These are phyloP conservation scores for Loxodonta africana DNA, from an alignment of 2,113 vertebrate species.

Conservation along the genomic window DNA sequence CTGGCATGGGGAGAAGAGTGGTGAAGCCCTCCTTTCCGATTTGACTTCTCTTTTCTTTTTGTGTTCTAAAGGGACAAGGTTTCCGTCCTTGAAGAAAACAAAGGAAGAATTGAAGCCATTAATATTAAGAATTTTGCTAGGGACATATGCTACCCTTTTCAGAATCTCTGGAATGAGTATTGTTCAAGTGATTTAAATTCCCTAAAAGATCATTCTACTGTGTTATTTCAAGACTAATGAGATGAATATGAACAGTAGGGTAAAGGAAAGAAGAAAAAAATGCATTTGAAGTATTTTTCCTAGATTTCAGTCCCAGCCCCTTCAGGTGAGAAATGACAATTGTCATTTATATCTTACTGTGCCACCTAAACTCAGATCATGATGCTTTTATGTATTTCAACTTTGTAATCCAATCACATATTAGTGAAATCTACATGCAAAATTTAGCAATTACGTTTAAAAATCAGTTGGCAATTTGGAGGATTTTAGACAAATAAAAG, in stretches of 20 bases:
- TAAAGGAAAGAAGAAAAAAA: constrained; percentile 37
- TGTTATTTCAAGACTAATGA: constrained; percentile 61
- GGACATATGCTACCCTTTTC: constrained; percentile 75
- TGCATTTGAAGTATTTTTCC: background rate
- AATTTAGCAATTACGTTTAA: constrained; percentile 71
- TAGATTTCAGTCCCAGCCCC: background rate
- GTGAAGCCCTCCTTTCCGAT: background rate
- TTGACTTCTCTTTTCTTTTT: background rate
- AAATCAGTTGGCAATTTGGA: constrained; percentile 65
- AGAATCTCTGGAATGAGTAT: constrained; percentile 22
- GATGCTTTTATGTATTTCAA: constrained; percentile 41
- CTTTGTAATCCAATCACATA: background rate
- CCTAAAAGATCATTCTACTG: constrained; percentile 55
- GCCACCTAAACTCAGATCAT: background rate
- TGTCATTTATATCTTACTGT: constrained; percentile 32
- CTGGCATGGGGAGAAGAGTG: background rate
- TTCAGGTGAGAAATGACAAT: constrained; percentile 1
- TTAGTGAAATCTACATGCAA: background rate
- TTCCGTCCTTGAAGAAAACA: constrained; percentile 69
- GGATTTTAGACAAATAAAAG: constrained; percentile 73
- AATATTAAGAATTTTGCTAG: constrained; percentile 64
- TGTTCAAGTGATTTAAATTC: constrained; percentile 58
- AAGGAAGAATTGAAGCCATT: constrained; percentile 36
- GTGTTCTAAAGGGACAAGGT: background rate
- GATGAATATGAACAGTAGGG: constrained; percentile 52